A percentile compares a stretch with the other conserved stretches of the same genome.
These are phyloP conservation scores for Hipparchia sbordonii DNA, from an alignment of 2,888 invertebrate genomes.

Conservation along the genomic window DNA sequence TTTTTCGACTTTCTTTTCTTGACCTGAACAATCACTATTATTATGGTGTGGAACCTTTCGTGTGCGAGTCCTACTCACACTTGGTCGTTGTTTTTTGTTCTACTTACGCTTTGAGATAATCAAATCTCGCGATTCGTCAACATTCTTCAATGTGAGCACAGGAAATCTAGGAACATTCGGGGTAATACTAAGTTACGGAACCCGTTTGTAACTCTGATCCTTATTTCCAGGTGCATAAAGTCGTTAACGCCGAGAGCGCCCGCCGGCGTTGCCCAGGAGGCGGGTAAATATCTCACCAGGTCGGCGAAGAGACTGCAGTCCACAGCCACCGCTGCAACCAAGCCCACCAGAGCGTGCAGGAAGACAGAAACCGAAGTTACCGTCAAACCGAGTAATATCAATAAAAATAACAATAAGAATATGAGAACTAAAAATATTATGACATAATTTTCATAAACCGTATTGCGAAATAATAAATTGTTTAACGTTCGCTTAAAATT, in stretches of 20 bases:
- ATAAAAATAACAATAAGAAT: not conserved
- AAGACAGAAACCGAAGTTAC: conserved; percentile 42
- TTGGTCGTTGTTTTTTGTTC: too few relatives aligned
- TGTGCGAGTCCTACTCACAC: too few relatives aligned
- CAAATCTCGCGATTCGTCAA: too few relatives aligned
- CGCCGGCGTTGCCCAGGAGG: conserved; percentile 52
- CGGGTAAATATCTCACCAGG: conserved; percentile 64
- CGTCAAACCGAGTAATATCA: not conserved
- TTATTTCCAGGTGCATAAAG: conserved; percentile 66
- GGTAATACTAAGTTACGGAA: too few relatives aligned
- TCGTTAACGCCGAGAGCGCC: conserved; percentile 62
- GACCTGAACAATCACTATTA: too few relatives aligned
- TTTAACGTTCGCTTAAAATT: too few relatives aligned
- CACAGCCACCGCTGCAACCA: conserved; percentile 45
- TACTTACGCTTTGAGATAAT: too few relatives aligned
- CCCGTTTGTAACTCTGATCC: not conserved
- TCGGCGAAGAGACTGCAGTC: conserved; percentile 62
- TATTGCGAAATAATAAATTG: too few relatives aligned
- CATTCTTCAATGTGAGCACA: too few relatives aligned
- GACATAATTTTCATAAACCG: not conserved
- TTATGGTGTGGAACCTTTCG: too few relatives aligned
- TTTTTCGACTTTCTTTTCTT: too few relatives aligned
- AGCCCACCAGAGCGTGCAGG: conserved; percentile 52
- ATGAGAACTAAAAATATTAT: not conserved
- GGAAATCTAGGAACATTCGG: too few relatives aligned